Base-by-base conservation (phyloP, 2,797 vertebrate genomes). In the Rhynchonycteris naso region DNA sequence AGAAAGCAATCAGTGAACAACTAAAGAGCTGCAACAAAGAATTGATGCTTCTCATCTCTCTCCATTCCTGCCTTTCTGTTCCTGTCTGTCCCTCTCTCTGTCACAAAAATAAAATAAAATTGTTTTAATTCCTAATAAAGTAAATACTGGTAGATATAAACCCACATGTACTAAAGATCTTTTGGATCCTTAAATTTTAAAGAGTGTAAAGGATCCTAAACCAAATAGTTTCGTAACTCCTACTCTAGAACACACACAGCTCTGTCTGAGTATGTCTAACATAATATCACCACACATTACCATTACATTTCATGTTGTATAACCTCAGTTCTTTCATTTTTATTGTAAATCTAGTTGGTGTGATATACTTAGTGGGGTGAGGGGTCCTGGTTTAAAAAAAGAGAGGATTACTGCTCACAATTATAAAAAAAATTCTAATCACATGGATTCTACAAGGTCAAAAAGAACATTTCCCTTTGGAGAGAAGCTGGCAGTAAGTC, bases 381-480 rank as follows among this genome's bases (percentile, higher is more conserved):
- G 1, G 0, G 30, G 7, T 79, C 78, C 22, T 95, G 15, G 16
- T 50, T 90, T 90, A 80, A 76, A 84, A n/a, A 93, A 33, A 87
- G 21, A 92, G 33, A 88, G 30, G 14, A 93, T 91, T 84, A 88
- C 28, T 66, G 26, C 50, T 95, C 72, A 90, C 14, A 61, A 76
- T 52, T 90, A 78, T 74, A 58, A 65, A 92, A 92, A 93, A 56
- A 91, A 87, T 43, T 75, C 93, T 72, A 90, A 85, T 56, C 38
- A 87, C 33, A 81, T 43, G 66, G 18, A 66, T 61, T 90, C 76
- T 65, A 78, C 16, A 69, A 75, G 38, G 35, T 79, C 79, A 81
- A 28, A 30, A 95, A 96, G 61, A 96, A 83, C 47, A 91, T 69
- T 89, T 71, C 83, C 28, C 26, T 94, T 66, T 83, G 47, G n/a